These are phyloP conservation scores for Spinus olivaceus DNA, from an alignment of 2,797 vertebrate species.

Conservation along the genomic window DNA sequence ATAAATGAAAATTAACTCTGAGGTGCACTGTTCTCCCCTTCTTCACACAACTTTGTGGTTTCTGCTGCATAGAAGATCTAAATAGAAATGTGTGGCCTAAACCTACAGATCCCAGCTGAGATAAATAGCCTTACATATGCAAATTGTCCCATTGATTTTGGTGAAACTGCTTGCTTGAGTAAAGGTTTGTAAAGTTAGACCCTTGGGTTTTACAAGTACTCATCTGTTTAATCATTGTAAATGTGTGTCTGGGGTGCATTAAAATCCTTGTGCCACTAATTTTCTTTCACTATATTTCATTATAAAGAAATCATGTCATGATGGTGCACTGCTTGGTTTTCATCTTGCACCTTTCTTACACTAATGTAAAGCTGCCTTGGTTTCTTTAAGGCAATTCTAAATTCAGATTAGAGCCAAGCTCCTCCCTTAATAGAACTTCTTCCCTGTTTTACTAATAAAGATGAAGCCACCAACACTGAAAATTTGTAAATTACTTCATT, in stretches of 20 bases:
- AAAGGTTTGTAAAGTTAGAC: slow-evolving; percentile 48
- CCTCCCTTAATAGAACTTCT: background rate
- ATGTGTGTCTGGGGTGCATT: slow-evolving; percentile 48
- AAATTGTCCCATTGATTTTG: slow-evolving; percentile 48
- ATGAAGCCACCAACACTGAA: background rate
- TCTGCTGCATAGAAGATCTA: background rate
- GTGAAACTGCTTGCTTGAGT: slow-evolving; percentile 6
- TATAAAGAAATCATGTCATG: background rate
- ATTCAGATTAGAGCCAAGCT: background rate
- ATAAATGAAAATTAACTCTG: slow-evolving; percentile 28
- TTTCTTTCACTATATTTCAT: slow-evolving; percentile 40
- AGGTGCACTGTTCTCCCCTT: background rate
- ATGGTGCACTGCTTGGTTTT: background rate
- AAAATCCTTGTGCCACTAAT: slow-evolving; percentile 30
- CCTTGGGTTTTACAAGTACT: slow-evolving; percentile 46
- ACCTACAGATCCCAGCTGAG: background rate
- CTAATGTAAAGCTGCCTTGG: background rate
- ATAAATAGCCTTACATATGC: slow-evolving; percentile 32
- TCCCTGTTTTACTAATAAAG: background rate
- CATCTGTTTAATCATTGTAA: slow-evolving; percentile 39
- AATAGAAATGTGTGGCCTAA: background rate
- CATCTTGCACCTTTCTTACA: background rate
- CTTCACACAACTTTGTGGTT: background rate
- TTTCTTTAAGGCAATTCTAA: background rate
- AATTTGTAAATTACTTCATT: background rate